phyloP scores from a whole-genome alignment of 2,888 invertebrate genomes.

The Ptychoptera albimana region DNA sequence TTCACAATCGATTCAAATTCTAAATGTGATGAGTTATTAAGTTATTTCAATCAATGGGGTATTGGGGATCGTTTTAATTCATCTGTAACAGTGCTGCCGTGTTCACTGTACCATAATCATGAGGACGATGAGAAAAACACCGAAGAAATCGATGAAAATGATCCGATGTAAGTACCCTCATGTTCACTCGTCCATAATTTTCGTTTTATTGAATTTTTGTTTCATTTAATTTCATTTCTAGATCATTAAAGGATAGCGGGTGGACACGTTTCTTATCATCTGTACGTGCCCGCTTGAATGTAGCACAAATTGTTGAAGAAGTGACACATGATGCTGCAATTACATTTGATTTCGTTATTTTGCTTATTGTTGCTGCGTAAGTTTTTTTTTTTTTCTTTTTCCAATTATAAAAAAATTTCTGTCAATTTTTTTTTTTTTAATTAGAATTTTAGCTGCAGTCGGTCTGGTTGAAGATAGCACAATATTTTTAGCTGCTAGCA shows the following conservation, averaged over 20 bases:
- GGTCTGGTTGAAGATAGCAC: constrained; percentile 60
- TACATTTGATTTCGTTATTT: constrained; percentile 60
- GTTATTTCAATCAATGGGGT: constrained; percentile 39
- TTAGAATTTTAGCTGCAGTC: constrained; percentile 49
- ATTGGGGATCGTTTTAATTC: constrained; percentile 43
- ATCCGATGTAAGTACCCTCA: constrained; percentile 10
- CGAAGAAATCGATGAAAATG: constrained; percentile 11
- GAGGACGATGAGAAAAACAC: constrained; percentile 14
- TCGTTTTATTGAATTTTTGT: background rate
- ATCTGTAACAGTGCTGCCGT: constrained; percentile 44
- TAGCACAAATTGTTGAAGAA: constrained; percentile 53
- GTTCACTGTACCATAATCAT: constrained; percentile 37
- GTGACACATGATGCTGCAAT: constrained; percentile 50
- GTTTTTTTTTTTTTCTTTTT: constrained; percentile 10
- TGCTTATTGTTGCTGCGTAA: constrained; percentile 54
- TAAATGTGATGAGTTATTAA: constrained; percentile 41
- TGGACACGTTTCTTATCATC: constrained; percentile 50
- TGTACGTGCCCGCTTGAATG: constrained; percentile 47
- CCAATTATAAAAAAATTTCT: background rate
- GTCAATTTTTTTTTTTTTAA: constrained; percentile 1
- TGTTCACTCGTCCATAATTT: background rate
- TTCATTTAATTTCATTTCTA: no score
- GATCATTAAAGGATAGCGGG: constrained; percentile 18
- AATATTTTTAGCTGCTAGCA: constrained; percentile 58
- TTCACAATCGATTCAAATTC: constrained; percentile 42